Conservation (phyloP, 2,797 vertebrate species). For the Mormyrus hasselquistii region DNA sequence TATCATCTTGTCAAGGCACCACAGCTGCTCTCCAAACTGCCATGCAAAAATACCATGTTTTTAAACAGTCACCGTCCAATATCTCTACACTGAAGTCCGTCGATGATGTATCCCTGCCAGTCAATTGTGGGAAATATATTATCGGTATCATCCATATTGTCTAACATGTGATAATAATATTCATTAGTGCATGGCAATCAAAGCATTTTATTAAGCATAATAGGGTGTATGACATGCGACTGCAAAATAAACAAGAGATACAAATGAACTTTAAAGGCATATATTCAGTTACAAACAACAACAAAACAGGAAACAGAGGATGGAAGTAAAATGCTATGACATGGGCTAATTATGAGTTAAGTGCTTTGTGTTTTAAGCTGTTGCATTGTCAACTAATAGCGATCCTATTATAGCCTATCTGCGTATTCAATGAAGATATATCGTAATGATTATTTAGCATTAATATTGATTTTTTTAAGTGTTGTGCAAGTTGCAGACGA, state of each 20-base stretch:
- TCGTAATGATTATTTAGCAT: background rate
- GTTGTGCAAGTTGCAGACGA: background rate
- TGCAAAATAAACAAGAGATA: background rate
- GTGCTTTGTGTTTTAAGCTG: background rate
- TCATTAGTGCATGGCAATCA: background rate
- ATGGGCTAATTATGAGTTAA: background rate
- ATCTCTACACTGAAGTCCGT: background rate
- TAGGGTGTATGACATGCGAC: background rate
- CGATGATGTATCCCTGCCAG: background rate
- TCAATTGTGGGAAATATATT: background rate
- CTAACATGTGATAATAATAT: background rate
- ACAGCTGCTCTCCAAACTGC: conserved; percentile 49
- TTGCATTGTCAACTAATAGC: background rate
- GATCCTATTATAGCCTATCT: background rate
- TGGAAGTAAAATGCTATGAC: background rate
- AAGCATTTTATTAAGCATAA: background rate
- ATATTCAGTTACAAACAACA: background rate
- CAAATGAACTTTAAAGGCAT: background rate
- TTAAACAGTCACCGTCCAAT: background rate
- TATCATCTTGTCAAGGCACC: conserved; percentile 81
- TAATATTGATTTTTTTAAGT: background rate
- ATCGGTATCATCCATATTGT: background rate
- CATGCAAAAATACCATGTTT: background rate
- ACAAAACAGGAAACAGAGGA: background rate
- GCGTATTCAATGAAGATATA: background rate